These are phyloP conservation scores for Microchrysa polita DNA, from an alignment of 2,888 invertebrate genomes.

Conservation along the genomic window DNA sequence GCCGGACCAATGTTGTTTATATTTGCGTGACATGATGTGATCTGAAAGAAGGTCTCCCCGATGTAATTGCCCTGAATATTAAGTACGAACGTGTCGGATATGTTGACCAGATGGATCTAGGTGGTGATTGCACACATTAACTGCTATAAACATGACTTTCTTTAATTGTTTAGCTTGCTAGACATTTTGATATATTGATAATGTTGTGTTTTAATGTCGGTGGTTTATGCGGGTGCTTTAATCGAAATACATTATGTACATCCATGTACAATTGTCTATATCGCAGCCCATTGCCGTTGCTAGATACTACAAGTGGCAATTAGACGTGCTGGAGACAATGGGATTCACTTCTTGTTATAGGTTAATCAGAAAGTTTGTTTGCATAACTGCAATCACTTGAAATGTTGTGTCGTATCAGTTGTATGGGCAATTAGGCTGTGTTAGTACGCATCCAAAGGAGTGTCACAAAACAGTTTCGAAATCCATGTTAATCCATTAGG, in stretches of 20 bases:
- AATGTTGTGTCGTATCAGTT: too few relatives aligned
- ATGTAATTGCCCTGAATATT: constrained; percentile 43
- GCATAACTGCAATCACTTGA: too few relatives aligned
- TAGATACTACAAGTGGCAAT: background rate
- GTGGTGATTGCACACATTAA: constrained; percentile 28
- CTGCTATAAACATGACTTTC: constrained; percentile 27
- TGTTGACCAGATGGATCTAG: constrained; percentile 42
- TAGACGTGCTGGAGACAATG: constrained; percentile 5
- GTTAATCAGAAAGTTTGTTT: too few relatives aligned
- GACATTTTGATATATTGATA: background rate
- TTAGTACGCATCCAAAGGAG: too few relatives aligned
- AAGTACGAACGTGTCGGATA: constrained; percentile 42
- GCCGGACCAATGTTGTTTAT: constrained; percentile 17
- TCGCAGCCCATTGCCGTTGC: background rate
- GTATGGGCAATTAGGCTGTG: too few relatives aligned
- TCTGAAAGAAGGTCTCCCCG: constrained; percentile 34
- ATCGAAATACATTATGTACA: constrained; percentile 33
- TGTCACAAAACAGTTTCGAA: too few relatives aligned
- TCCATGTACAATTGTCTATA: background rate
- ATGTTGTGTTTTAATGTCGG: constrained; percentile 2
- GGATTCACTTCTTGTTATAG: background rate
- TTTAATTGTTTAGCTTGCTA: constrained; percentile 23
- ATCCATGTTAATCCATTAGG: too few relatives aligned
- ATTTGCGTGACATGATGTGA: constrained; percentile 30
- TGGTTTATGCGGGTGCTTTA: constrained; percentile 20